Evolutionary conservation across 2,113 vertebrate species (phyloP).

Genomic region (Hyperopisus bebe): DNA sequence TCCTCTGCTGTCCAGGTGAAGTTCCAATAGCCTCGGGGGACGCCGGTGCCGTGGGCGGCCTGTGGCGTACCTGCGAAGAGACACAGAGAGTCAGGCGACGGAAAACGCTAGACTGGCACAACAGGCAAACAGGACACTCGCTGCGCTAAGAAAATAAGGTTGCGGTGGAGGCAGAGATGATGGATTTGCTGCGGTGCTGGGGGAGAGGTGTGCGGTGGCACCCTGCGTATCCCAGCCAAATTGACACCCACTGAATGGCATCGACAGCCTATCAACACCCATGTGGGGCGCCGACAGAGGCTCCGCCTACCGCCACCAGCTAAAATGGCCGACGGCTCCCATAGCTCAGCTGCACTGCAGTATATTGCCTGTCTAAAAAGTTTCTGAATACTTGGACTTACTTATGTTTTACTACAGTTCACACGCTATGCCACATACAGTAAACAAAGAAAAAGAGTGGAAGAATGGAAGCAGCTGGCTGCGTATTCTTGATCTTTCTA

Average conservation of each 20-base stretch:
- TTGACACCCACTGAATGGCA: background rate
- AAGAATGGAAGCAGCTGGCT: background rate
- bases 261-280: background rate
- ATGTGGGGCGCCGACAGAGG: background rate
- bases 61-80: slow-evolving; percentile 16
- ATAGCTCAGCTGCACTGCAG: background rate
- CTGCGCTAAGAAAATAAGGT: background rate
- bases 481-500: background rate
- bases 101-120: slow-evolving; percentile 39
- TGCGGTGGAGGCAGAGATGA: background rate
- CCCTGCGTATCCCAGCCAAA: background rate
- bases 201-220: background rate
- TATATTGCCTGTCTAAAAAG: background rate
- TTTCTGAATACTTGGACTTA: background rate
- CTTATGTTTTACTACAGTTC: background rate
- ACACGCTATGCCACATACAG: background rate
- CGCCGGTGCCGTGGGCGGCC: slow-evolving; percentile 20
- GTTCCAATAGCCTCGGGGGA: slow-evolving; percentile 61
- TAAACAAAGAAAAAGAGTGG: background rate
- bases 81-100: background rate
- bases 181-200: background rate
- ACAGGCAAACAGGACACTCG: background rate
- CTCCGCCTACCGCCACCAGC: background rate
- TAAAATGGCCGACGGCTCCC: background rate
- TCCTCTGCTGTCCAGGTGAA: slow-evolving; percentile 68